Evolutionary conservation across 2,888 invertebrate species (phyloP), one percentile per base, ranked within the genome.

Genomic region (Callimorpha dominula): DNA sequence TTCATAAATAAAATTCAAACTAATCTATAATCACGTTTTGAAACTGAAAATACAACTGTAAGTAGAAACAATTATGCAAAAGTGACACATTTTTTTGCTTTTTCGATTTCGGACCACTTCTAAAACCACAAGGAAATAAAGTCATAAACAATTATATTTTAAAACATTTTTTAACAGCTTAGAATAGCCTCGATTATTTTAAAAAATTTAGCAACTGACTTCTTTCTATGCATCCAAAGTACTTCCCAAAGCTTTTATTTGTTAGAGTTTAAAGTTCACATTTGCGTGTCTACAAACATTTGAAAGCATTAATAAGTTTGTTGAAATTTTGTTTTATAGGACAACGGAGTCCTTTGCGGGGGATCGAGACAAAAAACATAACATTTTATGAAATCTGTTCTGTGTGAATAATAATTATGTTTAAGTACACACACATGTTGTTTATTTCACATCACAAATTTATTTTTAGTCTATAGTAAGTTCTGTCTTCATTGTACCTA

Each of bases 311-410:
- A 42, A 50, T 50, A 67, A 64, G 15, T 31, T 68, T 70, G 64
- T 69, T 64, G 74, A 70, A 43, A 12, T 76, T 81, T 82, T 87
- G 85, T 88, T 87, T 87, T 82, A 62, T 68, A 69, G 82, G 79
- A 85, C 83, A 88, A 85, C 86, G 85, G 77, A 78, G 65, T 72
- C 80, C 86, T 78, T 85, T 85, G 89, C 86, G 90, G 88, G 89
- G 86, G 89, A 85, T 74, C 78, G 74, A 74, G 43, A 73, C 83
- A 89, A 87, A 89, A 89, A 87, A 87, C 81, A 75, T 75, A 77
- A 78, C 83, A 86, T 86, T 85, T 85, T 88, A 86, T 83, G 81
- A 87, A 90, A 89, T 89, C 86, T 88, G 87, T 81, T 81, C 77
- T 78, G 80, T 82, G 84, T 87, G 85, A 85, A 85, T 81, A 54